These are phyloP conservation scores for Argyresthia goedartella DNA, from an alignment of 2,888 invertebrate genomes.

Conservation along the genomic window DNA sequence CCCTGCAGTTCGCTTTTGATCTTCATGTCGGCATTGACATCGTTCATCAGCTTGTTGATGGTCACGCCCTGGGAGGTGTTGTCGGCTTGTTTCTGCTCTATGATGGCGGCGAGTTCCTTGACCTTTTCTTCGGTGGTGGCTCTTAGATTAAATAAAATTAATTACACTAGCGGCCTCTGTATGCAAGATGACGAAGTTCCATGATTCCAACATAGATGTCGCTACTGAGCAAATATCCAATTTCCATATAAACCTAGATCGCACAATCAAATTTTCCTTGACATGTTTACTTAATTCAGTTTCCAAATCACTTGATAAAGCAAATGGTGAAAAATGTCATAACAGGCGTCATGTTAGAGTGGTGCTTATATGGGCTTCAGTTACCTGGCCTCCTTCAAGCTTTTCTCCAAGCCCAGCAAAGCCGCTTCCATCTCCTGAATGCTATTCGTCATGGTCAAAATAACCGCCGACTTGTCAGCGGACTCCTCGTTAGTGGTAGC, in stretches of 20 bases:
- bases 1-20: constrained; percentile 20
- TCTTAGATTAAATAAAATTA: constrained; percentile 9
- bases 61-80: constrained; percentile 22
- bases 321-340: too few species aligned
- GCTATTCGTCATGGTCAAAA: neutral
- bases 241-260: too few species aligned
- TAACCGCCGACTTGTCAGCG: constrained; percentile 8
- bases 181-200: too few species aligned
- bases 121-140: constrained; percentile 14
- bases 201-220: too few species aligned
- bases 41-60: constrained; percentile 28
- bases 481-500: constrained; percentile 6
- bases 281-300: too few species aligned
- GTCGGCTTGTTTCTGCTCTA: constrained; percentile 19
- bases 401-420: neutral
- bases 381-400: constrained; percentile 14
- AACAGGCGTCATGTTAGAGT: too few species aligned
- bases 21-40: constrained; percentile 24
- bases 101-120: constrained; percentile 12
- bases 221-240: too few species aligned
- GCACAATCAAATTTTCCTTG: too few species aligned
- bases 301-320: too few species aligned
- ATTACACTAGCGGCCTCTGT: too few species aligned
- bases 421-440: neutral
- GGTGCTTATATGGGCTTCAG: too few species aligned